Percentiles rank a stretch among this genome's conserved stretches.
These are phyloP conservation scores for Dendrolimus kikuchii DNA, from an alignment of 1,140 invertebrate genomes.

Conservation along the genomic window DNA sequence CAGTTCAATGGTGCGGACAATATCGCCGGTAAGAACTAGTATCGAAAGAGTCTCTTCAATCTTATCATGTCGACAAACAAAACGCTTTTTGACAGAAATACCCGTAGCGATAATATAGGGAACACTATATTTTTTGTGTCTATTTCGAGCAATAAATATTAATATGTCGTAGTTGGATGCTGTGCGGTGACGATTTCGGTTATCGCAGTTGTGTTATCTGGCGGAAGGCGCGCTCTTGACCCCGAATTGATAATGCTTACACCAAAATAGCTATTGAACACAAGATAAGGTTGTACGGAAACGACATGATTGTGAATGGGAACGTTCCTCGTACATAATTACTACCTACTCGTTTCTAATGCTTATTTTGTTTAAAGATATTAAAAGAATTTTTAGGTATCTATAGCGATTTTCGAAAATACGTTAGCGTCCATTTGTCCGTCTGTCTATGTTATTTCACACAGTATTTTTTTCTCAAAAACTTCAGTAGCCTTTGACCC, in stretches of 20 bases:
- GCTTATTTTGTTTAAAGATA: too few species aligned
- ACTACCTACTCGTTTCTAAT: too few species aligned
- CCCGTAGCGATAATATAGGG: constrained; percentile 15
- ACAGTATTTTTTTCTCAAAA: too few species aligned
- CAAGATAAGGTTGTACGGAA: constrained; percentile 3
- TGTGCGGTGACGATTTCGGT: constrained; percentile 47
- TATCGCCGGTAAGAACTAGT: too few species aligned
- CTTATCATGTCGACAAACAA: constrained; percentile 34
- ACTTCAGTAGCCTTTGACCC: too few species aligned
- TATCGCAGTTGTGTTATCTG: constrained; percentile 29
- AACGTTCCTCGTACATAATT: too few species aligned
- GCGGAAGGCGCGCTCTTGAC: constrained; percentile 66
- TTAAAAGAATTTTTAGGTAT: too few species aligned
- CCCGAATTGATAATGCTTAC: constrained; percentile 41
- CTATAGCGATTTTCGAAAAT: too few species aligned
- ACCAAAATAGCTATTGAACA: constrained; percentile 41
- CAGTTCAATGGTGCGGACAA: too few species aligned
- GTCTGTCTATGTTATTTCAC: too few species aligned
- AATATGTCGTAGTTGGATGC: constrained; percentile 1
- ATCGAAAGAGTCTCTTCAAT: constrained; percentile 1
- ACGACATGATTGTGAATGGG: too few species aligned
- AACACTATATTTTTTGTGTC: constrained; percentile 29
- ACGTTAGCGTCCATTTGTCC: too few species aligned
- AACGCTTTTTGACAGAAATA: constrained; percentile 25
- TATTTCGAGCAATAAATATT: constrained; percentile 30